A percentile compares a stretch with the other conserved stretches of the same genome.
Evolutionary conservation across 1,140 invertebrate genomes (phyloP).

Genomic region (Drosophila pectinifera): DNA sequence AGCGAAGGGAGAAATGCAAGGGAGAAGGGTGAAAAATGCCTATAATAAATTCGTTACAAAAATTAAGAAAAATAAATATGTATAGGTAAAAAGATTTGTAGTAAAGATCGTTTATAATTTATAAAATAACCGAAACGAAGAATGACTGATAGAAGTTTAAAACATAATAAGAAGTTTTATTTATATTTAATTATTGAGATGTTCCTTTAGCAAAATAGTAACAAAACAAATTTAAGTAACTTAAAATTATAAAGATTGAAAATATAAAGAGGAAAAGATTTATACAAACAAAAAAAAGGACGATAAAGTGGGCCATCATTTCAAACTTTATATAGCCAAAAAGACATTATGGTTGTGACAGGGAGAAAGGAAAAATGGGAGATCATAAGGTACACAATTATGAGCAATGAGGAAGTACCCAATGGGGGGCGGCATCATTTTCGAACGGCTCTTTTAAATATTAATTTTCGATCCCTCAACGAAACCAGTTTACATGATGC

Average conservation of each 20-base stretch:
- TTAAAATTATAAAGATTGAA: not conserved
- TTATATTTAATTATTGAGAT: no score
- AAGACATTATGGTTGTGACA: not conserved
- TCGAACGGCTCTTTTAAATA: not conserved
- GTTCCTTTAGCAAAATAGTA: no score
- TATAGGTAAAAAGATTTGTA: no score
- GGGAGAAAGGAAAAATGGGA: not conserved
- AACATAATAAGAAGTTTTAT: no score
- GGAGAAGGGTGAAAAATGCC: no score
- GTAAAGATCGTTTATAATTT: no score
- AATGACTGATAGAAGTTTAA: no score
- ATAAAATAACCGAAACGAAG: no score
- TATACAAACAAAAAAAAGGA: no score
- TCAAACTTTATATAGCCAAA: not conserved
- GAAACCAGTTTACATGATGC: constrained; percentile 15
- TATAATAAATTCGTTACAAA: no score
- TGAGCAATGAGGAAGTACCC: constrained; percentile 8
- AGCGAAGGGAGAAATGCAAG: no score
- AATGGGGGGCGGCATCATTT: not conserved
- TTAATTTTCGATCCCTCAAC: constrained; percentile 6
- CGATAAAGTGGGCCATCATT: not conserved
- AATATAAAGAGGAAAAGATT: not conserved
- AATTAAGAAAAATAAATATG: no score
- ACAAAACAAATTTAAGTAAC: not conserved
- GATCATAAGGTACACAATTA: not conserved